These are phyloP conservation scores for Elephantulus edwardii DNA, from an alignment of 2,113 vertebrate species.

Conservation along the genomic window DNA sequence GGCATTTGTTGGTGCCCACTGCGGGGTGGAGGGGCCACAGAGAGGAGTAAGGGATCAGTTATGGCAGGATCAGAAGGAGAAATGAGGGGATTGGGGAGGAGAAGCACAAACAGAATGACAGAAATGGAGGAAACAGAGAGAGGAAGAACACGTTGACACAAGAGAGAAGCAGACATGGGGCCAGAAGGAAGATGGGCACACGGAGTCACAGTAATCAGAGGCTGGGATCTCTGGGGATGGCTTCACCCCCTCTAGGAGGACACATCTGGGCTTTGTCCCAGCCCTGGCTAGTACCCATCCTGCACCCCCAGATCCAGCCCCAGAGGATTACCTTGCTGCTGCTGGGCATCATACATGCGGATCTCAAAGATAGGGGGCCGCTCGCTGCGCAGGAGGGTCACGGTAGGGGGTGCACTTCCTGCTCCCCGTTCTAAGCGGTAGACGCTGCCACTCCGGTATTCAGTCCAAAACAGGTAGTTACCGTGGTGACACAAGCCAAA, in stretches of 20 bases:
- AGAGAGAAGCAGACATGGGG: accelerated
- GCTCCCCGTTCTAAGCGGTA: constrained; percentile 90
- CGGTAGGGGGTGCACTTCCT: constrained; percentile 82
- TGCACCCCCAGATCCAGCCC: neutral
- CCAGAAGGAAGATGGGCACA: neutral
- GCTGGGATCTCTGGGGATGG: neutral
- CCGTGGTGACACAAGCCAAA: constrained; percentile 97
- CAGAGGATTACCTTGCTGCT: constrained; percentile 92
- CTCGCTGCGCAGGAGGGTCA: constrained; percentile 93
- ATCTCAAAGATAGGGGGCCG: constrained; percentile 98
- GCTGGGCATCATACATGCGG: constrained; percentile 96
- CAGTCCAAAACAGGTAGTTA: constrained; percentile 96
- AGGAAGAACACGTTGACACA: neutral
- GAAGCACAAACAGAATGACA: neutral
- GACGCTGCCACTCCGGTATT: constrained; percentile 96
- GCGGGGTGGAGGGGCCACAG: neutral
- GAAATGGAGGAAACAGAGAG: neutral
- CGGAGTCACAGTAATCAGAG: neutral
- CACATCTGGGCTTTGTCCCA: neutral
- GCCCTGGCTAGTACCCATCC: too few species aligned
- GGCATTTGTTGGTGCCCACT: constrained; percentile 93
- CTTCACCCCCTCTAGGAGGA: neutral
- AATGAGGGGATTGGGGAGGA: neutral
- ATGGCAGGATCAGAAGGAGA: neutral
- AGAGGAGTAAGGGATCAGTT: accelerated